These are phyloP conservation scores for Drosophila tristis DNA, from an alignment of 1,140 invertebrate genomes.

Conservation along the genomic window DNA sequence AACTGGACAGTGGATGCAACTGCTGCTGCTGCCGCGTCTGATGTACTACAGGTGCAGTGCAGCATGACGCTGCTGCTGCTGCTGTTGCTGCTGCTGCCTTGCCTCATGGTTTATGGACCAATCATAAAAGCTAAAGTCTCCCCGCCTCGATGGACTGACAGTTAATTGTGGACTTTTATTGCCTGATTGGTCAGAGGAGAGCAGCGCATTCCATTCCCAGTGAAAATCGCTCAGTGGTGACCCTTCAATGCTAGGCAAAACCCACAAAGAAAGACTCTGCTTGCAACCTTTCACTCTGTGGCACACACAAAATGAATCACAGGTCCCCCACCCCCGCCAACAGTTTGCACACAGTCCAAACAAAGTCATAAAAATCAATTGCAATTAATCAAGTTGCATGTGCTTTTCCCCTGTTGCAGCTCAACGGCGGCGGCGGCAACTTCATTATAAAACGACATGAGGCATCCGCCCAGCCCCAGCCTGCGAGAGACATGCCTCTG, in stretches of 20 bases:
- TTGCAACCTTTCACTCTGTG: neutral
- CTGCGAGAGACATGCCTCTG: neutral
- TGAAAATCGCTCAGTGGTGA: slow-evolving; percentile 38
- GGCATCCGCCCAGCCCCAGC: slow-evolving; percentile 36
- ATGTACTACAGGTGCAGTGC: slow-evolving; percentile 53
- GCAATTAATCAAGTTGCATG: slow-evolving; percentile 64
- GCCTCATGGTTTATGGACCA: slow-evolving; percentile 49
- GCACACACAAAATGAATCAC: slow-evolving; percentile 23
- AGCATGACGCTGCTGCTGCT: slow-evolving; percentile 30
- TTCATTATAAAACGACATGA: slow-evolving; percentile 52
- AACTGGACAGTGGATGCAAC: neutral
- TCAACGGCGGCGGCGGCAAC: slow-evolving; percentile 26
- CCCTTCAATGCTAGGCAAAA: slow-evolving; percentile 44
- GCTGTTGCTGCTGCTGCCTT: too few relatives aligned
- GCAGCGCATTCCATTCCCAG: slow-evolving; percentile 28
- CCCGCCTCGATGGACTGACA: slow-evolving; percentile 28
- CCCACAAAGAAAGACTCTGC: neutral
- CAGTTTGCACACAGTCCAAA: slow-evolving; percentile 39
- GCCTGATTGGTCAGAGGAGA: slow-evolving; percentile 51
- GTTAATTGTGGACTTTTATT: slow-evolving; percentile 58
- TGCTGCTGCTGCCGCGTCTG: neutral
- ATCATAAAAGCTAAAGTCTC: slow-evolving; percentile 52
- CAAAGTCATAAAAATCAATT: slow-evolving; percentile 72
- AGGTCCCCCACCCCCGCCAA: slow-evolving; percentile 1
- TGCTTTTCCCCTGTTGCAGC: slow-evolving; percentile 1